Evolutionary conservation across 1,140 invertebrate genomes (phyloP), one percentile per base, ranked within the genome.

Genomic region (Lepidurus packardi): DNA sequence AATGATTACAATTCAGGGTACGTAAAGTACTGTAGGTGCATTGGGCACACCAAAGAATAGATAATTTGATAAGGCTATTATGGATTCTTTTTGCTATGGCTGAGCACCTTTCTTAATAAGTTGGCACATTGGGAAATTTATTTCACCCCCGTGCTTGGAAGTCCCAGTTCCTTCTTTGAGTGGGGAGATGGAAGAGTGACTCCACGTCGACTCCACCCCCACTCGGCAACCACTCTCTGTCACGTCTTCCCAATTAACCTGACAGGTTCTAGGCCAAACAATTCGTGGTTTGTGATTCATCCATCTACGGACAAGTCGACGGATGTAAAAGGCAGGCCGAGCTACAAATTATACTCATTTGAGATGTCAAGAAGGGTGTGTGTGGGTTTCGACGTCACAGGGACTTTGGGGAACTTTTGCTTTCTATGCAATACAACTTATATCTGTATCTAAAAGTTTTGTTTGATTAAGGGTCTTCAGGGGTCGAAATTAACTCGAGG

Each of bases 161-260:
- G 16, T 65, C 53, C 16, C 53, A 65, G 13, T n/a, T n/a, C n/a
- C 16, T 21, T 65, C 53, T 65, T 65, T 65, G n/a, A 65, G 16
- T 13, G 4, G 1, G 16, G 16, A n/a, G 53, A 65, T n/a, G 21
- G 16, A 13, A 65, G 53, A 65, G 53, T 65, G 53, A 65, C 53
- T 65, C 21, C n/a, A 65, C 7, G 53, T 65, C 53, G 53, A 65
- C 53, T 65, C 16, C 53, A 65, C 53, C 53, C 53, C 16, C 53
- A 65, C 53, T 65, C 53, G 21, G 53, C 6, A 65, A 65, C 53
- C 53, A 65, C 53, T 65, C 21, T 65, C 53, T 65, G 53, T 65
- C 53, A 65, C 53, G 53, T 65, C 21, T 21, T 65, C 53, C 53
- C 53, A 65, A 65, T 65, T 65, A 65, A 65, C n/a, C 53, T 65